Evolutionary conservation across 1,140 invertebrate species (phyloP), one percentile per base, ranked within the genome.

Genomic region (Drosophila auraria): DNA sequence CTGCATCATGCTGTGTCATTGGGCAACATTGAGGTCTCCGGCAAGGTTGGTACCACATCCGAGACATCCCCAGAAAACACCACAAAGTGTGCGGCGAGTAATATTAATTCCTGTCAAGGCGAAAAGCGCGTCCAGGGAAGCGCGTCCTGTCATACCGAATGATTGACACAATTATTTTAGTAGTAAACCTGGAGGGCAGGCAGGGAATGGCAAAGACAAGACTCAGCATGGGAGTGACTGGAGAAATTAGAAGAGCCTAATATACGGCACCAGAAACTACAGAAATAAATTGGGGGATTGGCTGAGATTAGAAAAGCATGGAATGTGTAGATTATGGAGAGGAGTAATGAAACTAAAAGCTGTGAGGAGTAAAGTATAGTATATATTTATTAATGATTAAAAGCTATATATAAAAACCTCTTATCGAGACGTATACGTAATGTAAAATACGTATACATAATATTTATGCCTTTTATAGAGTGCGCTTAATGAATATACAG

Each of bases 1-100:
- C 82, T 93, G 56, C 92, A 93, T 76, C 93, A 93, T 89, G 93
- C 93, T 71, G 89, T 93, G 72, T 93, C 93, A 64, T 77, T 93
- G 76, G 93, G 93, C 72, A 93, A 93, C 80, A 93, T 93, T 61
- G 92, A 91, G 73, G 83, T 92, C 59, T 93, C 93, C 83, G 80
- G 93, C 59, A 93, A 93, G 93, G 93, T 93, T 83, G 38, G 86
- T 81, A 78, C 23, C 36, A 5, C 30, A 36, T 27, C 38, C 23
- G 8, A 53, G 33, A 17, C 33, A 38, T 33, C 25, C 15, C 7
- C 27, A 61, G 11, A 44, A 61, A 44, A 20, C 68, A 38, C 65
- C 68, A 57, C 64, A 71, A 69, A 69, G 50, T 69, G 68, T 71
- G 68, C 68, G 68, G 68, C 40, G 40, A 70, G 53, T 45, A 40